Evolutionary conservation across 1,140 invertebrate species (phyloP).

Genomic region (Dendroctonus ponderosae): DNA sequence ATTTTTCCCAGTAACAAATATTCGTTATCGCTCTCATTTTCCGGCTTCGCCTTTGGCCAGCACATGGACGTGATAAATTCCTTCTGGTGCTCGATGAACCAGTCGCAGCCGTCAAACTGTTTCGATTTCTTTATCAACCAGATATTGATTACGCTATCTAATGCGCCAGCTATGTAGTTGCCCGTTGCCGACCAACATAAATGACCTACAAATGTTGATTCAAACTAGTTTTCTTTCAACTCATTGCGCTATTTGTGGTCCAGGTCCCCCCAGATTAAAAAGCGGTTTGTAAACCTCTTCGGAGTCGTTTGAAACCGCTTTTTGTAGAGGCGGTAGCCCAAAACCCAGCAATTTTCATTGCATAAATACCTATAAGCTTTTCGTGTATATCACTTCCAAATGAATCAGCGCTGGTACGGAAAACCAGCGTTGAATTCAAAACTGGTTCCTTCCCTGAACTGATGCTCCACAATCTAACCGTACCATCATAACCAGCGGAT

Average conservation of each 20-base stretch:
- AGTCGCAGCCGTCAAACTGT: slow-evolving; percentile 38
- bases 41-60: slow-evolving; percentile 52
- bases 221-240: too few species aligned
- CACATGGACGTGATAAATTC: slow-evolving; percentile 56
- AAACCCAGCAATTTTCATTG: too few species aligned
- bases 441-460: slow-evolving; percentile 47
- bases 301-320: not conserved
- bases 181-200: slow-evolving; percentile 59
- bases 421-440: slow-evolving; percentile 61
- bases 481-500: slow-evolving; percentile 65
- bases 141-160: slow-evolving; percentile 62
- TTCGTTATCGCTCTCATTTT: slow-evolving; percentile 47
- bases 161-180: slow-evolving; percentile 57
- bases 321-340: not conserved
- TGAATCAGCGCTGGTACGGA: slow-evolving; percentile 56
- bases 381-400: slow-evolving; percentile 57
- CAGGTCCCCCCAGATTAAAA: too few species aligned
- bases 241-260: too few species aligned
- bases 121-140: slow-evolving; percentile 49
- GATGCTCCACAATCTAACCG: slow-evolving; percentile 62
- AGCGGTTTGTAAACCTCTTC: too few species aligned
- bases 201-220: slow-evolving; percentile 37
- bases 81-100: slow-evolving; percentile 51
- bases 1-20: slow-evolving; percentile 58
- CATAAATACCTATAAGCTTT: slow-evolving; percentile 49